Evolutionary conservation across 2,113 vertebrate species (phyloP), one percentile per base, ranked within the genome.

Genomic region (Neotoma lepida): DNA sequence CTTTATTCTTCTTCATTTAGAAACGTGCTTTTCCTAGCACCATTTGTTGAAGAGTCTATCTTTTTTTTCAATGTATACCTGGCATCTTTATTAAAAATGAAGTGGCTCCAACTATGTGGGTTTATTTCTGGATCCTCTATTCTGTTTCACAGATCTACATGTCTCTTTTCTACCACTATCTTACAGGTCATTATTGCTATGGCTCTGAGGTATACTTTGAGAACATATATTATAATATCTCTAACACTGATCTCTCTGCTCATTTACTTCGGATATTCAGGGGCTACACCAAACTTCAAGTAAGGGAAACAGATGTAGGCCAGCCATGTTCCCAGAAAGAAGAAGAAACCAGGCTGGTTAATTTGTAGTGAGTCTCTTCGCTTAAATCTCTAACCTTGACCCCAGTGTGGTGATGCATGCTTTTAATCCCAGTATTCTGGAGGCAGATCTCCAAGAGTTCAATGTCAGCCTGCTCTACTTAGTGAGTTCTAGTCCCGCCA

Each of bases 351-450:
- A 33, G 6, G 64, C 30, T 61, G 46, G 41, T 74, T 86, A 91
- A 85, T 56, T 88, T 76, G 49, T 88, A 74, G n/a, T 28, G 61
- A 90, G 63, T 95, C 18, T 95, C 78, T 92, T 68, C 9, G 35
- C 64, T 94, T 92, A 80, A 64, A 54, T 68, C 49, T 90, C 33
- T 95, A 92, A 85, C 26, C 39, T 92, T 94, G 14, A 24, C 73
- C 22, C 93, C 90, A 93, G 46, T 63, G 17, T 54, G 49, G 76
- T 35, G 28, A 7, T 20, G 17, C 30, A 46, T 77, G 30, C 15
- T 7, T 49, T 77, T 77, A 33, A 77, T 77, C 7, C 14, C 74
- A 49, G 28, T 33, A 33, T 12, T 77, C 3, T 33, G 14, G 7
- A 49, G 24, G 46, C 44, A 77, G 74, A 51, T 35, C 46, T 35